A percentile compares a stretch with the other conserved stretches of the same genome.
Evolutionary conservation across 2,113 vertebrate species (phyloP).

Genomic region (Excalfactoria chinensis): DNA sequence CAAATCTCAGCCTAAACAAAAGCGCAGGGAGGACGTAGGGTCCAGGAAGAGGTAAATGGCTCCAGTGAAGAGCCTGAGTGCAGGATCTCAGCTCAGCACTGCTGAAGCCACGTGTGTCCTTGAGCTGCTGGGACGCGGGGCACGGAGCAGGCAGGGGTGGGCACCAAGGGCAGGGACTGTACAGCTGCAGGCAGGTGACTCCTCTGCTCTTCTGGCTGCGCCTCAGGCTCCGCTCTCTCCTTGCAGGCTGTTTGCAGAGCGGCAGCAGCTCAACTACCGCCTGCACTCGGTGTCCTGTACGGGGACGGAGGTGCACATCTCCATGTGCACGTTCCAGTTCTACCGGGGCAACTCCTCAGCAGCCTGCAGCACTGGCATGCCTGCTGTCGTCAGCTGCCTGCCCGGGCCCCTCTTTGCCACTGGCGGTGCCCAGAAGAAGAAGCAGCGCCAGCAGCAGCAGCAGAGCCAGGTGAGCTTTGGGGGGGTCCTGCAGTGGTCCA

Average conservation of each 20-base stretch:
- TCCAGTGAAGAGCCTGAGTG: slow-evolving; percentile 1
- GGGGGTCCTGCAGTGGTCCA: neutral
- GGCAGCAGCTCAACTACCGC: slow-evolving; percentile 85
- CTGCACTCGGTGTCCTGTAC: slow-evolving; percentile 89
- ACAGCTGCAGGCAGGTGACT: neutral
- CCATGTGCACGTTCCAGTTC: slow-evolving; percentile 90
- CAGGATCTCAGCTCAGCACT: neutral
- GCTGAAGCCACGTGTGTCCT: neutral
- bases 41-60: slow-evolving; percentile 86
- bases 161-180: fast-evolving
- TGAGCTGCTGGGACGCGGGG: fast-evolving
- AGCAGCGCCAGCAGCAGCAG: slow-evolving; percentile 72
- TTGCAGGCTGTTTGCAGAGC: slow-evolving; percentile 85
- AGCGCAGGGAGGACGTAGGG: slow-evolving; percentile 80
- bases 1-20: slow-evolving; percentile 86
- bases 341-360: slow-evolving; percentile 81
- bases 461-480: slow-evolving; percentile 73
- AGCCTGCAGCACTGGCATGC: slow-evolving; percentile 80
- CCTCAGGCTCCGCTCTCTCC: neutral
- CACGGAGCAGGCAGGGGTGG: neutral
- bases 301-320: slow-evolving; percentile 91
- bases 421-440: slow-evolving; percentile 81
- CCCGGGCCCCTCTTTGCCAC: slow-evolving; percentile 82
- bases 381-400: slow-evolving; percentile 90
- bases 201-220: neutral